phyloP scores from a whole-genome alignment of 2,888 invertebrate species.

The Lissonota sp. region DNA sequence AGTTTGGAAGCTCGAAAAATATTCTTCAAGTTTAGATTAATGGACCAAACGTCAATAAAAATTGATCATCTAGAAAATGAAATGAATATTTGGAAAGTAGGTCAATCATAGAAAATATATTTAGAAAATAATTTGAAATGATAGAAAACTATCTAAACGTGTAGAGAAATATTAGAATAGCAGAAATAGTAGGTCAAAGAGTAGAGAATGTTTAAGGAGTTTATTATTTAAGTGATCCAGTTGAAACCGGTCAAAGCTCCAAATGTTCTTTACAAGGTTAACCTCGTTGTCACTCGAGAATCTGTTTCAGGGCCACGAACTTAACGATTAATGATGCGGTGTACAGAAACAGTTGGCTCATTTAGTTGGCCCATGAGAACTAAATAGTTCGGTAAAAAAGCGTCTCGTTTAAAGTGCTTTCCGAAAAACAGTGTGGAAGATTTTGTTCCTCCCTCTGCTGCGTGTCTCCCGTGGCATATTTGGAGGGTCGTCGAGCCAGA shows the following conservation, averaged over 20 bases:
- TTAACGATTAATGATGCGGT: not conserved
- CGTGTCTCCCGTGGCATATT: conserved; percentile 14
- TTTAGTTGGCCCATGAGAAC: conserved; percentile 41
- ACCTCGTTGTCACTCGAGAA: not conserved
- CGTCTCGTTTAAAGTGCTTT: conserved; percentile 45
- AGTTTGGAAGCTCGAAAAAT: too few species aligned
- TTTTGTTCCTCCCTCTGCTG: conserved; percentile 27
- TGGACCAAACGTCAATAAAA: too few species aligned
- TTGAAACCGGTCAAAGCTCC: not conserved
- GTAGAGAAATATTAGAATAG: too few species aligned
- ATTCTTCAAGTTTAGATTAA: too few species aligned
- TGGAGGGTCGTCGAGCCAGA: conserved; percentile 54
- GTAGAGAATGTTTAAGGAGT: not conserved
- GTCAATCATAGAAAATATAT: too few species aligned
- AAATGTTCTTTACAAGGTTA: not conserved
- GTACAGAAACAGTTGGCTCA: conserved; percentile 52
- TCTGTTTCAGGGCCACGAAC: not conserved
- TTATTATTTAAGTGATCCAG: not conserved
- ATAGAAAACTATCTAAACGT: too few species aligned
- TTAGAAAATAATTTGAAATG: too few species aligned
- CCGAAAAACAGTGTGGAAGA: conserved; percentile 63
- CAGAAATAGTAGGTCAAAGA: not conserved
- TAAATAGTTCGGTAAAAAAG: conserved; percentile 35
- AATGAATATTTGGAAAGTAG: too few species aligned
- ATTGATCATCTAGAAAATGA: too few species aligned